Percentiles rank a stretch among this genome's conserved stretches.
These are phyloP conservation scores for Riptortus pedestris DNA, from an alignment of 1,140 invertebrate species.

Conservation along the genomic window DNA sequence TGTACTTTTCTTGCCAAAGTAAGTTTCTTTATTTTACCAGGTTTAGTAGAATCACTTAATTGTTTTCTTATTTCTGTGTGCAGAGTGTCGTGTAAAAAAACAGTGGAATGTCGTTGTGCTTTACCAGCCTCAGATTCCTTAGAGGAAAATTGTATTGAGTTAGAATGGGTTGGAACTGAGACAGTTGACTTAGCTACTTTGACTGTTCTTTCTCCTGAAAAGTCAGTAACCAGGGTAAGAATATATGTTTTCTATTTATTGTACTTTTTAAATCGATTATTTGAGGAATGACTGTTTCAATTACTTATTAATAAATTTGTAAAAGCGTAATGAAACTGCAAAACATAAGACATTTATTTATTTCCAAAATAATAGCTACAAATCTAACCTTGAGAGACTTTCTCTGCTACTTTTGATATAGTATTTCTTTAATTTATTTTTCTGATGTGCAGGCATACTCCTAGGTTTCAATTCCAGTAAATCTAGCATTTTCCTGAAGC, in stretches of 20 bases:
- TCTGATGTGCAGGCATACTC: too few species aligned
- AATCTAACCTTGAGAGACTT: too few species aligned
- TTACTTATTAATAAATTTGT: neutral
- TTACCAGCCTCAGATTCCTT: conserved; percentile 47
- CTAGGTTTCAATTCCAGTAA: too few species aligned
- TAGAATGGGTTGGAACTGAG: conserved; percentile 61
- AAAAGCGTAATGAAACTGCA: neutral
- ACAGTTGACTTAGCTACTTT: conserved; percentile 59
- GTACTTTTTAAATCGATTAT: too few species aligned
- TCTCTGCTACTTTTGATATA: too few species aligned
- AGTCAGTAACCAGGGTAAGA: conserved; percentile 29
- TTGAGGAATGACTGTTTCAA: neutral
- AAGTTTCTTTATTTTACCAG: neutral
- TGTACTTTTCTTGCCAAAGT: too few species aligned
- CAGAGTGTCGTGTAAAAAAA: conserved; percentile 69
- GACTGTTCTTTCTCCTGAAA: conserved; percentile 47
- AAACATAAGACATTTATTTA: too few species aligned
- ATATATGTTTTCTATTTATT: conserved; percentile 4
- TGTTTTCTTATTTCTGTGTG: conserved; percentile 5
- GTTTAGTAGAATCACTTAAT: too few species aligned
- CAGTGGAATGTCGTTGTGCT: conserved; percentile 58
- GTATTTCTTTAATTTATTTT: too few species aligned
- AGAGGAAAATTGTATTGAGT: conserved; percentile 65
- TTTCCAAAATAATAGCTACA: too few species aligned
- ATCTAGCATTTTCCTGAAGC: too few species aligned